Percentiles rank a stretch among this genome's conserved stretches.
These are phyloP conservation scores for Pogonomyrmex californicus DNA, from an alignment of 1,140 invertebrate genomes.

Conservation along the genomic window DNA sequence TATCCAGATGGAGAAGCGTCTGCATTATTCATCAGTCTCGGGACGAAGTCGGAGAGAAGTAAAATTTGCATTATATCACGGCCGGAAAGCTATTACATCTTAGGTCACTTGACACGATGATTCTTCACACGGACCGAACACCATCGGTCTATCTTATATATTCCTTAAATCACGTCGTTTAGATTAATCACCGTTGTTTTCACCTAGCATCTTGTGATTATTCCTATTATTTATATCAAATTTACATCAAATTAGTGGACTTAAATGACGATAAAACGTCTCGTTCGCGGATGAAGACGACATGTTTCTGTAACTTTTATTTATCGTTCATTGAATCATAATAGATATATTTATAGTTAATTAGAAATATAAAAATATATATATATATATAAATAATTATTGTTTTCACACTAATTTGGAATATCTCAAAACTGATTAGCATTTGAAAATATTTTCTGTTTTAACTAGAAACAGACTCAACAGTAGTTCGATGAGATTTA, in stretches of 20 bases:
- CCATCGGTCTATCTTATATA: neutral
- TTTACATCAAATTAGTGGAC: slow-evolving; percentile 45
- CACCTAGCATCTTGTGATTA: slow-evolving; percentile 24
- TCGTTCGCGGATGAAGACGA: neutral
- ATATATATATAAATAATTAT: neutral
- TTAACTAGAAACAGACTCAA: neutral
- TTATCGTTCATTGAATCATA: neutral
- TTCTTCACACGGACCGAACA: neutral
- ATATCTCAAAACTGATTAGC: neutral
- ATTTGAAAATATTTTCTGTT: neutral
- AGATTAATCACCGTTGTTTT: slow-evolving; percentile 64
- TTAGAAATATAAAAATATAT: neutral
- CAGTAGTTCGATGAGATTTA: neutral
- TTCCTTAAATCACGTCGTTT: slow-evolving; percentile 47
- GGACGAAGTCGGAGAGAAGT: slow-evolving; percentile 48
- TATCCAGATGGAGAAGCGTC: slow-evolving; percentile 26
- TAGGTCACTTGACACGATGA: slow-evolving; percentile 47
- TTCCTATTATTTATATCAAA: slow-evolving; percentile 16
- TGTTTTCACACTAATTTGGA: neutral
- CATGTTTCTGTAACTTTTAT: neutral
- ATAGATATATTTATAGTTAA: too few relatives aligned
- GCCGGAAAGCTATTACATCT: slow-evolving; percentile 59
- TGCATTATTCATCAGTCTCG: slow-evolving; percentile 58
- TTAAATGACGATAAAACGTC: slow-evolving; percentile 5
- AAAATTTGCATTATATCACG: slow-evolving; percentile 70